Evolutionary conservation across 2,113 vertebrate species (phyloP).

Genomic region (Poeciliopsis occidentalis): DNA sequence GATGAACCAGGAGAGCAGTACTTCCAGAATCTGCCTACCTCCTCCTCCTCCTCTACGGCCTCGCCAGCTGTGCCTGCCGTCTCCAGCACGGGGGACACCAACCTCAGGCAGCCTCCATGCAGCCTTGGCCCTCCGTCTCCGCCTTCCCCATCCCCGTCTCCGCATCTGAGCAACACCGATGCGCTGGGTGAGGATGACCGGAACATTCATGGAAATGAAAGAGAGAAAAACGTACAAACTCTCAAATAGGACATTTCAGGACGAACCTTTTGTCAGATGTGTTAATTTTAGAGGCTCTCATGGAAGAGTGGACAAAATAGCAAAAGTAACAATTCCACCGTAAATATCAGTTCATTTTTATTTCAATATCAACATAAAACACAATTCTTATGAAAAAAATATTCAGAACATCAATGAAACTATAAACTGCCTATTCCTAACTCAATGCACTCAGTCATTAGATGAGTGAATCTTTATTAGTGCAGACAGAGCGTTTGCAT

Average conservation of each 20-base stretch:
- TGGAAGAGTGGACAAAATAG: too few relatives aligned
- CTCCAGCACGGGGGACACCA: constrained; percentile 24
- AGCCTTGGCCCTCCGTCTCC: constrained; percentile 46
- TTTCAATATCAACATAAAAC: too few relatives aligned
- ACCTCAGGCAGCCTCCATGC: constrained; percentile 9
- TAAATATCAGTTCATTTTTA: too few relatives aligned
- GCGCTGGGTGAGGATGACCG: constrained; percentile 57
- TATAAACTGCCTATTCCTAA: background rate
- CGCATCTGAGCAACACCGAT: constrained; percentile 76
- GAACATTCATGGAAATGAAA: too few relatives aligned
- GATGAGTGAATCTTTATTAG: background rate
- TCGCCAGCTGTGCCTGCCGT: constrained; percentile 82
- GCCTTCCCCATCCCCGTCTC: constrained; percentile 61
- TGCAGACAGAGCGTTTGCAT: background rate
- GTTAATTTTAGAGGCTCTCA: too few relatives aligned
- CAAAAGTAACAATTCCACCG: too few relatives aligned
- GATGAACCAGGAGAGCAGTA: constrained; percentile 95
- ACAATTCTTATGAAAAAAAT: too few relatives aligned
- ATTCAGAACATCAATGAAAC: background rate
- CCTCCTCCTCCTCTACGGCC: constrained; percentile 59
- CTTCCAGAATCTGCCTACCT: constrained; percentile 92
- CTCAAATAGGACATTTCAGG: too few relatives aligned
- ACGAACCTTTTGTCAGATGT: too few relatives aligned
- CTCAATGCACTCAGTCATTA: background rate
- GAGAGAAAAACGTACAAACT: too few relatives aligned